Conservation (phyloP, 2,888 invertebrate genomes). For the Eledone cirrhosa region DNA sequence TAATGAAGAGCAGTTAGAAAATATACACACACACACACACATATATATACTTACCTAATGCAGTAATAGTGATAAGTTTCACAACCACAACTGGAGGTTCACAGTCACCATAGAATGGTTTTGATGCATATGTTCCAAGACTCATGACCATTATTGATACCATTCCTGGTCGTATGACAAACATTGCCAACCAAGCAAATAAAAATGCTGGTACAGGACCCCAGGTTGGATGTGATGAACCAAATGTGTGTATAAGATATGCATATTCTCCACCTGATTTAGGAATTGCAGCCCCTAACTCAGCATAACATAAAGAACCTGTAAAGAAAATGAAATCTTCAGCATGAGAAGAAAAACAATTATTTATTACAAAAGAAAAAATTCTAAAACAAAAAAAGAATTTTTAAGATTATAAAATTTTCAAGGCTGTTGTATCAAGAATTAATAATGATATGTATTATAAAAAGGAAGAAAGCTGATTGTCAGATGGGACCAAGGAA, state of each 20-base stretch:
- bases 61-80: slow-evolving; percentile 36
- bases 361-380: neutral
- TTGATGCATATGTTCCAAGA: slow-evolving; percentile 45
- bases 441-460: too few species aligned
- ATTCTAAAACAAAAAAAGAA: too few species aligned
- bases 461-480: neutral
- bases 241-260: slow-evolving; percentile 68
- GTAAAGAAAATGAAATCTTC: slow-evolving; percentile 28
- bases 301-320: slow-evolving; percentile 83
- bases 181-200: slow-evolving; percentile 71
- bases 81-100: slow-evolving; percentile 37
- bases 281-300: slow-evolving; percentile 81
- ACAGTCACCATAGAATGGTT: slow-evolving; percentile 44
- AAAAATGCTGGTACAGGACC: slow-evolving; percentile 68
- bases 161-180: slow-evolving; percentile 58
- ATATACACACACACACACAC: too few species aligned
- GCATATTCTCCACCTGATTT: slow-evolving; percentile 85
- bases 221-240: slow-evolving; percentile 35
- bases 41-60: slow-evolving; percentile 35
- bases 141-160: slow-evolving; percentile 67
- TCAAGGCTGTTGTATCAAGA: too few species aligned
- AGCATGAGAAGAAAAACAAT: neutral
- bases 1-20: too few species aligned
- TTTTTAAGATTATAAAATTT: too few species aligned
- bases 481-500: neutral